Percentiles rank a stretch among this genome's conserved stretches.
These are phyloP conservation scores for Gallinago undulata DNA, from an alignment of 2,113 vertebrate genomes.

Conservation along the genomic window DNA sequence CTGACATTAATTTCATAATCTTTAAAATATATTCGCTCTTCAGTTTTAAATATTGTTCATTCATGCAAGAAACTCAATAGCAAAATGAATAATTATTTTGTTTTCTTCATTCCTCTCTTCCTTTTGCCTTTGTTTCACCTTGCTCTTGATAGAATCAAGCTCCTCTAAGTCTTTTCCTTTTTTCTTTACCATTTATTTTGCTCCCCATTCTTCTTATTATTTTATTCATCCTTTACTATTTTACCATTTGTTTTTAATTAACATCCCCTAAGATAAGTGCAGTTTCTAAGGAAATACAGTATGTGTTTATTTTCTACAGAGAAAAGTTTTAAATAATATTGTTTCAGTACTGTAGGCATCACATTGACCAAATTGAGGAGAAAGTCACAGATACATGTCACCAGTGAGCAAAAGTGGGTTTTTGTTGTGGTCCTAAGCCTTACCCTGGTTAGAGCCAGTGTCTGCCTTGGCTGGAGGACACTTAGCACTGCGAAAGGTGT, in stretches of 20 bases:
- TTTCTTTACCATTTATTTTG: not conserved
- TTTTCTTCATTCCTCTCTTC: slow-evolving; percentile 6
- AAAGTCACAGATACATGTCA: not conserved
- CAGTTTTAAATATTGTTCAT: slow-evolving; percentile 50
- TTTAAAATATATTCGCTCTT: slow-evolving; percentile 44
- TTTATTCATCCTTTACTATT: not conserved
- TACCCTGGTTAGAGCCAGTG: not conserved
- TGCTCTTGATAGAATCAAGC: not conserved
- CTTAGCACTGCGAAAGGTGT: not conserved
- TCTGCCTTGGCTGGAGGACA: not conserved
- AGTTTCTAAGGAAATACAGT: not conserved
- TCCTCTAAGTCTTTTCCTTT: not conserved
- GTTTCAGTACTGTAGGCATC: not conserved
- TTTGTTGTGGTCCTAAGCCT: not conserved
- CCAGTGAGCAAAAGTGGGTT: not conserved
- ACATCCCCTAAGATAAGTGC: not conserved
- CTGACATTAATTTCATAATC: slow-evolving; percentile 56
- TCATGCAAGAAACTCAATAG: not conserved
- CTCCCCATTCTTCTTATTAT: not conserved
- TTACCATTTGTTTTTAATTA: not conserved
- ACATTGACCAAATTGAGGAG: not conserved
- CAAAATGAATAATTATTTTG: not conserved
- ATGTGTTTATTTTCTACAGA: not conserved
- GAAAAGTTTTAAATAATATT: not conserved
- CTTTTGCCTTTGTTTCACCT: slow-evolving; percentile 7